Conservation (phyloP, 2,888 invertebrate genomes). For the Cenopis cana region DNA sequence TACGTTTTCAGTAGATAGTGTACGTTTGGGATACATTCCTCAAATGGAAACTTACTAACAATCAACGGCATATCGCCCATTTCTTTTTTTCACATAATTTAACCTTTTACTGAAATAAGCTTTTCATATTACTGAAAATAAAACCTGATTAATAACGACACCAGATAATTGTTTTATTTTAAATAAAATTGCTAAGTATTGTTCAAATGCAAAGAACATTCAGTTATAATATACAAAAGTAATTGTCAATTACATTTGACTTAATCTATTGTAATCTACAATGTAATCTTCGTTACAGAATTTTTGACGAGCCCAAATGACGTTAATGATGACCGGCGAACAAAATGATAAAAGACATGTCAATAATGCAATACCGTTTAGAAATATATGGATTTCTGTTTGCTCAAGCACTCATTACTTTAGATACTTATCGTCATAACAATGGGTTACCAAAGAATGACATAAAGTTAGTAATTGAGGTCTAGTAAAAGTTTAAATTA, state of each 20-base stretch:
- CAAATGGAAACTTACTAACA: too few relatives aligned
- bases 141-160: too few relatives aligned
- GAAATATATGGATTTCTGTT: slow-evolving; percentile 18
- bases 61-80: too few relatives aligned
- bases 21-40: too few relatives aligned
- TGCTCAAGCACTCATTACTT: slow-evolving; percentile 20
- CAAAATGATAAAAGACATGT: slow-evolving; percentile 33
- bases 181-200: too few relatives aligned
- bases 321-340: slow-evolving; percentile 24
- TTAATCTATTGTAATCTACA: background rate
- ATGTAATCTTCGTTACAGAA: slow-evolving; percentile 1
- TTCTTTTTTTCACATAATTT: too few relatives aligned
- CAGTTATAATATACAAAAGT: background rate
- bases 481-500: slow-evolving; percentile 12
- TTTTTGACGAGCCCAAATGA: slow-evolving; percentile 13
- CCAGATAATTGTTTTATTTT: too few relatives aligned
- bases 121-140: too few relatives aligned
- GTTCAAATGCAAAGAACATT: background rate
- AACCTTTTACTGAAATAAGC: too few relatives aligned
- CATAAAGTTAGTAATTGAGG: background rate
- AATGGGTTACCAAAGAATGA: slow-evolving; percentile 23
- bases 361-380: slow-evolving; percentile 31
- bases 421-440: slow-evolving; percentile 19
- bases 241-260: background rate
- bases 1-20: too few relatives aligned